phyloP scores from a whole-genome alignment of 1,140 invertebrate genomes.

The Lysiphlebus fabarum region DNA sequence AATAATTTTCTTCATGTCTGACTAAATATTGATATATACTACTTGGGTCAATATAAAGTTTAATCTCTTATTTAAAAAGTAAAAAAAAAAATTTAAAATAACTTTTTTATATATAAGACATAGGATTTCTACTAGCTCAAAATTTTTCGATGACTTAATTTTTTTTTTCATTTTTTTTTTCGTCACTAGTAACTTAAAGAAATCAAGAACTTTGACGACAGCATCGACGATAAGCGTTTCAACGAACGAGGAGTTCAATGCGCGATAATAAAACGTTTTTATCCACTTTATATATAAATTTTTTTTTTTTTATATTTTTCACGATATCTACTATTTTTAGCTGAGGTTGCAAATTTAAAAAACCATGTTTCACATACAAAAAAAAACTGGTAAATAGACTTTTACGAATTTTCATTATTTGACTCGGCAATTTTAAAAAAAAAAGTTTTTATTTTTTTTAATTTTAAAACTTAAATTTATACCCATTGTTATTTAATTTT shows the following conservation, averaged over 20 bases:
- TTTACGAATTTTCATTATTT: constrained; percentile 9
- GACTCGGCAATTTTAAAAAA: background rate
- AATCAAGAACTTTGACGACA: constrained; percentile 14
- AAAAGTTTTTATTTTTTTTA: background rate
- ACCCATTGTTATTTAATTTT: background rate
- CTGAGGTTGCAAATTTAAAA: constrained; percentile 7
- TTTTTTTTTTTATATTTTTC: background rate
- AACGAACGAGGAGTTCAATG: constrained; percentile 13
- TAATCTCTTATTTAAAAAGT: no score
- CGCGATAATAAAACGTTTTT: constrained; percentile 16
- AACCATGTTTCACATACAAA: constrained; percentile 6
- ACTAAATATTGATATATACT: no score
- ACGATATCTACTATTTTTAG: background rate
- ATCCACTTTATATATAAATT: background rate
- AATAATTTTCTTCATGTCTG: no score
- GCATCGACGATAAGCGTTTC: constrained; percentile 8
- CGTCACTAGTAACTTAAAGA: no score
- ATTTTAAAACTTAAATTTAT: background rate
- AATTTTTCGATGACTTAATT: no score
- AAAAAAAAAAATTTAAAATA: no score
- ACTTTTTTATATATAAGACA: no score
- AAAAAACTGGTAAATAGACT: background rate
- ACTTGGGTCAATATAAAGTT: no score
- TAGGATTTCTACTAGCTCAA: no score
- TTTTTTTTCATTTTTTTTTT: no score